Evolutionary conservation across 2,113 vertebrate species (phyloP), one percentile per base, ranked within the genome.

Genomic region (Diphyllodes magnificus): DNA sequence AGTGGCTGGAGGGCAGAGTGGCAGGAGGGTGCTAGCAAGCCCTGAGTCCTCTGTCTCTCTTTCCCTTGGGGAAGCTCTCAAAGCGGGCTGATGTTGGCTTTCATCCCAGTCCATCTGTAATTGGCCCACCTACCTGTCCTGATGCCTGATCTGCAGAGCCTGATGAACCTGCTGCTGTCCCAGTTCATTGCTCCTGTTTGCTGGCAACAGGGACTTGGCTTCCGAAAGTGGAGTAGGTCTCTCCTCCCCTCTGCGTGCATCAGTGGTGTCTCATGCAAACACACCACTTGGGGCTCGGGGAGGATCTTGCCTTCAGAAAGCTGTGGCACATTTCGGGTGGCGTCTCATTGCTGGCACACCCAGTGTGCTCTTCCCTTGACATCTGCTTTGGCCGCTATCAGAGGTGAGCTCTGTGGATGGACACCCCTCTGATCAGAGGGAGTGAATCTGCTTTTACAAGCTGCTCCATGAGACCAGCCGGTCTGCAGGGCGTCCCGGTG

Each of bases 201-300:
- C 88, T 86, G 91, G 61, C 73, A 78, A 6, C 44, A 54, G 70
- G 88, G 92, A 82, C 82, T 59, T 39, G 35, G 4, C 20, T 75
- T 76, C 65, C 39, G 50, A 70, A 95, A 95, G 63, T 83, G 77
- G 60, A 96, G 81, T 75, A 91, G 77, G 56, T 91, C 84, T 95
- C 66, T 86, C 88, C 51, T 93, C 70, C 73, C 76, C 25, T 57
- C 57, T 42, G 39, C 0, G 0, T 22, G 19, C 68, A 42, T 70
- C 45, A 3, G 37, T 4, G 50, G 12, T 28, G 54, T 42, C 64
- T 81, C 4, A 1, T 27, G 44, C 21, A 3, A 28, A 15, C 28
- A 2, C 22, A 17, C 11, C 45, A 1, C 79, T n/a, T 10, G 20
- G 0, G 11, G 39, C 49, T 82, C 39, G 1, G 70, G 35, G 15